Evolutionary conservation across 2,113 vertebrate species (phyloP).

Genomic region (Misgurnus anguillicaudatus): DNA sequence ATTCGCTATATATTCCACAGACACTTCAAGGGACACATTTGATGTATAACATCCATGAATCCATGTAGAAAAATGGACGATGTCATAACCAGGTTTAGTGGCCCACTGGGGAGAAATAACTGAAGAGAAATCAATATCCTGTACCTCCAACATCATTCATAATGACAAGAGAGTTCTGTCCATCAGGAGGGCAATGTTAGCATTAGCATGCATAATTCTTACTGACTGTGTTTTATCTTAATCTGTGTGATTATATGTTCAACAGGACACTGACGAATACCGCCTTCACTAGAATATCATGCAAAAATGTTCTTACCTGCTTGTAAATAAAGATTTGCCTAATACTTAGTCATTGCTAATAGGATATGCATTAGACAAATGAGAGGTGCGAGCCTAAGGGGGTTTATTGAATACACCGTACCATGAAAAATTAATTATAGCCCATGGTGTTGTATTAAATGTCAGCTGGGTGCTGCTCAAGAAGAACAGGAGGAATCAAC

Average conservation of each 20-base stretch:
- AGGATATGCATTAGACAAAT: slow-evolving; percentile 53
- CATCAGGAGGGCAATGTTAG: background rate
- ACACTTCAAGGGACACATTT: background rate
- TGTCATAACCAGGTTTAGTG: background rate
- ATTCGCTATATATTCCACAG: background rate
- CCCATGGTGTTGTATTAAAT: slow-evolving; percentile 33
- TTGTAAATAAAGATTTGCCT: slow-evolving; percentile 41
- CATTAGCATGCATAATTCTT: background rate
- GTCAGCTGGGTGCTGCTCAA: slow-evolving; percentile 16
- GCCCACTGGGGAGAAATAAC: background rate
- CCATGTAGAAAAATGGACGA: background rate
- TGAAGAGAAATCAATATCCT: background rate
- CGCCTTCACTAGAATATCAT: background rate
- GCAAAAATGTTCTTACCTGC: background rate
- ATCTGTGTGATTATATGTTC: background rate
- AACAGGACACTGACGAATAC: background rate
- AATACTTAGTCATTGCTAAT: slow-evolving; percentile 37
- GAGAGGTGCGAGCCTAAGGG: slow-evolving; percentile 33
- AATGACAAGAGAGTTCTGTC: background rate
- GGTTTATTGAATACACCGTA: slow-evolving; percentile 41
- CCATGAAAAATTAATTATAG: slow-evolving; percentile 39
- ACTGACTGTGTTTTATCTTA: background rate
- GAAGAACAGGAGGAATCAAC: slow-evolving; percentile 3
- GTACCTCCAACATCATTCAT: background rate
- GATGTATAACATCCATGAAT: background rate